A percentile compares a stretch with the other conserved stretches of the same genome.
These are phyloP conservation scores for Rhincodon typus DNA, from an alignment of 2,797 vertebrate genomes.

Conservation along the genomic window DNA sequence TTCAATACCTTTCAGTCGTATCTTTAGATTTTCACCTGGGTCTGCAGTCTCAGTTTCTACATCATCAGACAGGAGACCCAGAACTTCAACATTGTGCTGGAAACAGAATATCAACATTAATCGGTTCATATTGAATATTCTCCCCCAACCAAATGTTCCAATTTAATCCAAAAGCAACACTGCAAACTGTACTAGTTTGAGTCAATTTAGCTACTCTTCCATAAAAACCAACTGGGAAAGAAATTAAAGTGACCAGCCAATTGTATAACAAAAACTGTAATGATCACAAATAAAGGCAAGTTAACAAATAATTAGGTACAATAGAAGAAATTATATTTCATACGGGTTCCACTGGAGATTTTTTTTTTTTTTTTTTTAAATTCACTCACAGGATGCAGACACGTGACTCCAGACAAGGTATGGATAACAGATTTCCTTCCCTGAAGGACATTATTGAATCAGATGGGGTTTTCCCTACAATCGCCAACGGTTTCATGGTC, in stretches of 20 bases:
- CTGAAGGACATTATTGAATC: no score
- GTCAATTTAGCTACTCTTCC: background rate
- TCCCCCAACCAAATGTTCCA: background rate
- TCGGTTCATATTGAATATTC: slow-evolving; percentile 40
- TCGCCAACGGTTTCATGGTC: no score
- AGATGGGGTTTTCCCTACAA: no score
- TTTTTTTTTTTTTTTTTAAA: no score
- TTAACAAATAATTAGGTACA: background rate
- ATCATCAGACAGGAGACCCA: slow-evolving; percentile 89
- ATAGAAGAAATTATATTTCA: background rate
- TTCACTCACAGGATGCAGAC: no score
- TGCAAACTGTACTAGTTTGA: background rate
- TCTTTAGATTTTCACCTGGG: slow-evolving; percentile 91
- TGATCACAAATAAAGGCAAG: background rate
- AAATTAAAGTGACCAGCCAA: background rate
- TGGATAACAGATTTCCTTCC: no score
- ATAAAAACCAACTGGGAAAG: background rate
- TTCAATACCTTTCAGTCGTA: slow-evolving; percentile 93
- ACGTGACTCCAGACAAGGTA: no score
- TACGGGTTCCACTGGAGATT: no score
- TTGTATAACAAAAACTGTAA: background rate
- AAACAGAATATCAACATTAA: slow-evolving; percentile 41
- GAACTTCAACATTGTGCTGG: slow-evolving; percentile 89
- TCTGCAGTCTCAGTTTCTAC: slow-evolving; percentile 85
- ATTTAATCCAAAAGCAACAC: background rate